Evolutionary conservation across 1,140 invertebrate genomes (phyloP).

Genomic region (Meloidogyne floridensis): DNA sequence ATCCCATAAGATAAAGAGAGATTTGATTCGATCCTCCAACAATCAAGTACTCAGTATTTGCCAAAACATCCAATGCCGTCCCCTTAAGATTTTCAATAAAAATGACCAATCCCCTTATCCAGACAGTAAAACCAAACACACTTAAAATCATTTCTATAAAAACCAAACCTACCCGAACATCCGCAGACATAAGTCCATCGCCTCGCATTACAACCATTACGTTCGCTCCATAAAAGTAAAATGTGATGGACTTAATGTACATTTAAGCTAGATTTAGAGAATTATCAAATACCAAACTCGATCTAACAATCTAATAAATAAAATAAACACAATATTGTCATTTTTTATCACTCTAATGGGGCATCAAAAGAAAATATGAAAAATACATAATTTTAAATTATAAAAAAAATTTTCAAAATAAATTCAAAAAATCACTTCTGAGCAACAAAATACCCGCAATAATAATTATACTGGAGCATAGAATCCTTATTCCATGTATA

Average conservation of each 20-base stretch:
- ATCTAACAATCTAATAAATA: not conserved
- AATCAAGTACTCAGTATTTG: constrained; percentile 14
- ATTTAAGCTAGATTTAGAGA: not conserved
- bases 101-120: no score
- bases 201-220: not conserved
- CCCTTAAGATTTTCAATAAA: constrained; percentile 8
- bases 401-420: constrained; percentile 12
- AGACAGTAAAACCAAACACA: not conserved
- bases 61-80: constrained; percentile 25
- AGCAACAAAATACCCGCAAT: constrained; percentile 80
- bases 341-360: not conserved
- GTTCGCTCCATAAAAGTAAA: not conserved
- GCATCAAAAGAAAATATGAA: not conserved
- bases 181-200: constrained; percentile 9
- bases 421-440: constrained; percentile 21
- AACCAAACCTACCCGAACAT: constrained; percentile 13
- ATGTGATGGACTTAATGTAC: no score
- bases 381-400: not conserved
- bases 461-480: constrained; percentile 88
- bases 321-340: not conserved
- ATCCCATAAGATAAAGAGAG: constrained; percentile 15
- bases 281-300: not conserved
- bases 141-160: not conserved
- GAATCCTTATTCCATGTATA: constrained; percentile 88
- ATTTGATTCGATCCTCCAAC: constrained; percentile 21